Conservation (phyloP, 2,113 vertebrate species). For the Salvator merianae region DNA sequence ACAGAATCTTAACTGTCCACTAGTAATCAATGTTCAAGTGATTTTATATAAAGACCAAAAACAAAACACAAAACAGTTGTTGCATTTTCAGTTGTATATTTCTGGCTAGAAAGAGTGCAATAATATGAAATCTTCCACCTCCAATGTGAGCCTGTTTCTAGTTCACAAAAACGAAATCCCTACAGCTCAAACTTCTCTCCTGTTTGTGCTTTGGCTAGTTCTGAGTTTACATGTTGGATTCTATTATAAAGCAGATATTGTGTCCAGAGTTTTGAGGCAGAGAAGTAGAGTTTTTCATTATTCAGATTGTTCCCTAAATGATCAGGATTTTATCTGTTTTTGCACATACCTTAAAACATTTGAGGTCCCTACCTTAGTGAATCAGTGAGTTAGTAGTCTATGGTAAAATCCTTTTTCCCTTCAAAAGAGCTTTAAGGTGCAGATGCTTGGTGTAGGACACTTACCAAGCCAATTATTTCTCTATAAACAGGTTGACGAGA, state of each 20-base stretch:
- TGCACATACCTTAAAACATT: background rate
- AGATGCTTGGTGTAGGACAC: background rate
- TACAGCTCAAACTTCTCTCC: background rate
- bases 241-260: background rate
- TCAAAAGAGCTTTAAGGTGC: too few species aligned
- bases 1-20: background rate
- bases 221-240: conserved; percentile 2
- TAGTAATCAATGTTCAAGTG: background rate
- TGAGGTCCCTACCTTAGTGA: background rate
- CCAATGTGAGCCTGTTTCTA: background rate
- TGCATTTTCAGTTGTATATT: background rate
- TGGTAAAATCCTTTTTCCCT: background rate
- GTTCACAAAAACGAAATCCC: background rate
- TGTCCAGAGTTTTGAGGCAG: background rate
- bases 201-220: background rate
- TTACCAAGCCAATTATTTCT: too few species aligned
- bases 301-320: background rate
- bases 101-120: background rate
- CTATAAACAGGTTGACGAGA: too few species aligned
- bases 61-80: background rate
- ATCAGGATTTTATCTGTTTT: background rate
- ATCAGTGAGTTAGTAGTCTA: background rate
- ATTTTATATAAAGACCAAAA: background rate
- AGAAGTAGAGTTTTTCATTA: background rate
- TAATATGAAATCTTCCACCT: background rate